Evolutionary conservation across 2,888 invertebrate species (phyloP), one percentile per base, ranked within the genome.

Genomic region (Eristalis tenax): DNA sequence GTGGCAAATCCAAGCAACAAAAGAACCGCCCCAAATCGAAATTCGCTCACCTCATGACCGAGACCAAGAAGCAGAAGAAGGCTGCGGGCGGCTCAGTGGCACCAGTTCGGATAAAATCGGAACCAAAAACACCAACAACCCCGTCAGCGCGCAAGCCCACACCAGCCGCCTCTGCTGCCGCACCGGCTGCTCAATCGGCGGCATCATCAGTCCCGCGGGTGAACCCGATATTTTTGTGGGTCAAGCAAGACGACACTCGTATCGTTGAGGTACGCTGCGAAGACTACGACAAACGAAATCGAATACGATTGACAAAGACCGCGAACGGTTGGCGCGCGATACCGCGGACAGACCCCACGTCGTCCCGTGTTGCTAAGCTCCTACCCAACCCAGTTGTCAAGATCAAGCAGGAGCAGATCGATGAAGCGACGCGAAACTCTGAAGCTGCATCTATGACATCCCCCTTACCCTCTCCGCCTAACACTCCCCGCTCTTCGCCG

Each of bases 191-290:
- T 8, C 3, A 56, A 13, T n/a, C 71, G n/a, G 10, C 69, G 3
- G n/a, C 83, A 65, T n/a, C 74, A 64, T 71, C 77, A 75, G 78
- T 87, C 35, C 94, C 96, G 90, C 95, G 95, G 83, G 95, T 97
- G 90, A 96, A 96, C 91, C 97, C 97, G 89, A 96, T 97, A 89
- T 97, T 97, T 93, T 94, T 97, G 89, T 97, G 97, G 97, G 96
- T 96, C 88, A 96, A 96, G 91, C 96, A 96, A 92, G 95, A 95
- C 90, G 96, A 97, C 93, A 96, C 96, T 88, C 95, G 95, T 92
- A 97, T 97, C 93, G 95, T 96, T 91, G 96, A 96, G 93, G 97
- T 97, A 90, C 95, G 96, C 93, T 97, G 97, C 94, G 97, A 97
- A 93, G 97, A 97, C 92, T 97, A 97, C 94, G 97, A 97, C 94